phyloP scores from a whole-genome alignment of 2,113 vertebrate species.

The Pandion haliaetus region DNA sequence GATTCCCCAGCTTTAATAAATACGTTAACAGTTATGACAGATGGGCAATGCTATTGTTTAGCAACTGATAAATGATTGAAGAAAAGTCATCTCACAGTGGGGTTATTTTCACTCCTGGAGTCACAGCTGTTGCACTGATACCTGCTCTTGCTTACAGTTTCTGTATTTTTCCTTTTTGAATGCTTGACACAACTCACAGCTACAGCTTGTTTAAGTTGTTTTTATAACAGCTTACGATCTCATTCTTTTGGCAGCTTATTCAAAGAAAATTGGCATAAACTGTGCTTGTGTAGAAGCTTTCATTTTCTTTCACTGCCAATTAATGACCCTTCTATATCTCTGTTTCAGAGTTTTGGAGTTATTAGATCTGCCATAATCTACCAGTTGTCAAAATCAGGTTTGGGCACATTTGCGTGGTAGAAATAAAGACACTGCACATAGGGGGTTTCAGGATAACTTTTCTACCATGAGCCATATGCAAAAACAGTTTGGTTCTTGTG shows the following conservation, averaged over 20 bases:
- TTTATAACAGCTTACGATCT: not conserved
- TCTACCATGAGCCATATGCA: not conserved
- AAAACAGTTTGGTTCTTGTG: not conserved
- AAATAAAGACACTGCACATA: not conserved
- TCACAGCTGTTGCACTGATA: not conserved
- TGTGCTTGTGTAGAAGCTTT: not conserved
- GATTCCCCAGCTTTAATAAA: not conserved
- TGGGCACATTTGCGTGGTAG: not conserved
- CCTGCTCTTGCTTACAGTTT: not conserved
- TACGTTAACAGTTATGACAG: fast-evolving
- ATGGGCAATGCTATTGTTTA: not conserved
- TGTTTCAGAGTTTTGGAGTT: not conserved
- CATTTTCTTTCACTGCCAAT: not conserved
- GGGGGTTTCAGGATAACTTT: not conserved
- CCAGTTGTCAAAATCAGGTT: not conserved
- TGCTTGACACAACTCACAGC: not conserved
- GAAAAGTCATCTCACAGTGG: not conserved
- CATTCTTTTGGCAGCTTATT: conserved; percentile 20
- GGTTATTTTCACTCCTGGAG: not conserved
- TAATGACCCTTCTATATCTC: not conserved
- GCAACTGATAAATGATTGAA: not conserved
- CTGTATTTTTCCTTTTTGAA: not conserved
- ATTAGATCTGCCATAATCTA: not conserved
- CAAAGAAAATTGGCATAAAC: not conserved
- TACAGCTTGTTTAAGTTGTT: not conserved